Evolutionary conservation across 1,140 invertebrate species (phyloP).

Genomic region (Adoxophyes honmai): DNA sequence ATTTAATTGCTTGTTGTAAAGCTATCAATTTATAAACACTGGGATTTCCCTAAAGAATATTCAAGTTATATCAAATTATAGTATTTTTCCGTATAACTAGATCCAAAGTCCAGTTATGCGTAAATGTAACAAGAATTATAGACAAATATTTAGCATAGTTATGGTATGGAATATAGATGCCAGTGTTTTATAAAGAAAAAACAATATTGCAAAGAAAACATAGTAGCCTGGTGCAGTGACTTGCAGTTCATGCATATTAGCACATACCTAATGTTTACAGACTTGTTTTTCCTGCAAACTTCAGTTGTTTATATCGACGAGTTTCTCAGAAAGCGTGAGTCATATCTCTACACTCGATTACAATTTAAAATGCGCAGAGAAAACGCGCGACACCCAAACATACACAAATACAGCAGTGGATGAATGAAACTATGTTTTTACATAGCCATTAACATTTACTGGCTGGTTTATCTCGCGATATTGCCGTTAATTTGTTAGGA

Average conservation of each 20-base stretch:
- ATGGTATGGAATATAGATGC: too few relatives aligned
- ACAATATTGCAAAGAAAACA: too few relatives aligned
- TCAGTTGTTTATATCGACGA: background rate
- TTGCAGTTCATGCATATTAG: background rate
- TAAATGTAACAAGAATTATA: too few relatives aligned
- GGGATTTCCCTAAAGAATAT: too few relatives aligned
- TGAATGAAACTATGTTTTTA: conserved; percentile 1
- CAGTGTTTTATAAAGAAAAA: too few relatives aligned
- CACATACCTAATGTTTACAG: background rate
- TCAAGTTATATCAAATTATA: too few relatives aligned
- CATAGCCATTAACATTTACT: background rate
- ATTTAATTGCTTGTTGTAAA: too few relatives aligned
- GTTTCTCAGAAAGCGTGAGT: background rate
- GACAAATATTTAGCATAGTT: too few relatives aligned
- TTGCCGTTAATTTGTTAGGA: background rate
- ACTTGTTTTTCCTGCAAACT: background rate
- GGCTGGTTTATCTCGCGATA: background rate
- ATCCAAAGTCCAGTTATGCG: too few relatives aligned
- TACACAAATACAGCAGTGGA: background rate
- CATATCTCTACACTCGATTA: background rate
- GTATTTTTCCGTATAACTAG: too few relatives aligned
- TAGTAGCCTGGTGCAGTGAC: background rate
- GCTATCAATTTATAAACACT: too few relatives aligned
- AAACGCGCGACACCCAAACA: conserved; percentile 6
- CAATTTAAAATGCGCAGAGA: background rate